Evolutionary conservation across 1,140 invertebrate species (phyloP).

Genomic region (Drepana arcuata): DNA sequence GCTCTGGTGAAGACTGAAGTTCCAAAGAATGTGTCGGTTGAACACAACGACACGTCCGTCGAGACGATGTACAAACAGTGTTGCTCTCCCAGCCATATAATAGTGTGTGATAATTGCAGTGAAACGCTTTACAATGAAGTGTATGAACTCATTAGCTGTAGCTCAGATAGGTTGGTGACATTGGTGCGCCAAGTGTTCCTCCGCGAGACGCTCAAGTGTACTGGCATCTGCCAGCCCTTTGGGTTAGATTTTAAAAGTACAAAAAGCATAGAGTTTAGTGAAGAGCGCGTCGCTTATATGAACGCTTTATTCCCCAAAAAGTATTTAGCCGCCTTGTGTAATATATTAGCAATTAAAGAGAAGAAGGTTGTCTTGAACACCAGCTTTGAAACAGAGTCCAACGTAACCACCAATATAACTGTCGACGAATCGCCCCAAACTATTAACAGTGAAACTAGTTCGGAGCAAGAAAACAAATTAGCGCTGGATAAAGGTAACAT

Average conservation of each 20-base stretch:
- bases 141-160: conserved; percentile 79
- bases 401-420: conserved; percentile 67
- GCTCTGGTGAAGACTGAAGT: conserved; percentile 81
- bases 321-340: conserved; percentile 84
- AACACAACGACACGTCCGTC: conserved; percentile 52
- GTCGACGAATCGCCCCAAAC: conserved; percentile 51
- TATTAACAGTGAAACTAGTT: conserved; percentile 40
- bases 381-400: conserved; percentile 68
- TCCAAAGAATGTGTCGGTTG: conserved; percentile 65
- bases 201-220: conserved; percentile 70
- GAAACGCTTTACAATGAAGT: conserved; percentile 76
- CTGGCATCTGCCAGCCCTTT: conserved; percentile 70
- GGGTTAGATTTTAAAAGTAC: conserved; percentile 75
- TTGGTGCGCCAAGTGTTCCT: conserved; percentile 73
- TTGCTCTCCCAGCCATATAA: conserved; percentile 77
- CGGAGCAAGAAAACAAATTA: conserved; percentile 47
- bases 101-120: conserved; percentile 81
- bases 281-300: conserved; percentile 68
- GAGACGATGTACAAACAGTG: conserved; percentile 70
- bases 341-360: conserved; percentile 77
- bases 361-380: conserved; percentile 79
- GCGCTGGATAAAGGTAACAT: conserved; percentile 36
- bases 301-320: conserved; percentile 75
- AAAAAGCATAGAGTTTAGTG: conserved; percentile 57
- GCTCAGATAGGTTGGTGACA: conserved; percentile 67